Percentiles rank a stretch among this genome's conserved stretches.
Evolutionary conservation across 2,888 invertebrate genomes (phyloP).

Genomic region (Hermaeophaga mercurialis): DNA sequence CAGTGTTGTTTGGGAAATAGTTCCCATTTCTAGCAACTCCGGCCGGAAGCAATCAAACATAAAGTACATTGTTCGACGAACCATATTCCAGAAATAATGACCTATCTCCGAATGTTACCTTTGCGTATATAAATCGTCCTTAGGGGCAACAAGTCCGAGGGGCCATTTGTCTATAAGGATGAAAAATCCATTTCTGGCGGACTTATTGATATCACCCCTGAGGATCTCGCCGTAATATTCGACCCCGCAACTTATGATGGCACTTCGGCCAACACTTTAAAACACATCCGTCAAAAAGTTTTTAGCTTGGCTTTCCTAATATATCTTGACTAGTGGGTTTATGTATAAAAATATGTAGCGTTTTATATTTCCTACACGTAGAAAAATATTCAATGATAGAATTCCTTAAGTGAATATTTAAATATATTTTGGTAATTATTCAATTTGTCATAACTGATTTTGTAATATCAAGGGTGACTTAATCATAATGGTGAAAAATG

Average conservation of each 20-base stretch:
- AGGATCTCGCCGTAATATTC: slow-evolving; percentile 52
- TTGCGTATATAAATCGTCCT: slow-evolving; percentile 39
- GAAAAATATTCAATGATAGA: too few relatives aligned
- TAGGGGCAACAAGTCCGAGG: slow-evolving; percentile 53
- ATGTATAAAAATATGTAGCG: slow-evolving; percentile 10
- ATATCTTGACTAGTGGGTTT: slow-evolving; percentile 15
- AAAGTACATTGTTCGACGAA: slow-evolving; percentile 26
- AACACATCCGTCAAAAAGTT: slow-evolving; percentile 53
- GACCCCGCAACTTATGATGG: slow-evolving; percentile 52
- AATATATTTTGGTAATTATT: too few relatives aligned
- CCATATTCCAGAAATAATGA: slow-evolving; percentile 28
- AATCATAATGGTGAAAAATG: too few relatives aligned
- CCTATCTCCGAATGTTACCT: slow-evolving; percentile 30
- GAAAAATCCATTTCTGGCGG: slow-evolving; percentile 61
- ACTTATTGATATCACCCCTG: slow-evolving; percentile 60
- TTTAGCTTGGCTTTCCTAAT: slow-evolving; percentile 29
- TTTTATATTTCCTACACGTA: slow-evolving; percentile 18
- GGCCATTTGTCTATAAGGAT: slow-evolving; percentile 57
- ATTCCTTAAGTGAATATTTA: too few relatives aligned
- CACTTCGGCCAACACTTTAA: slow-evolving; percentile 52
- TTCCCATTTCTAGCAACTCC: slow-evolving; percentile 9
- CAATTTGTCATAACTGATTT: too few relatives aligned
- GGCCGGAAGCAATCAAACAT: slow-evolving; percentile 22
- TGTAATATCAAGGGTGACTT: too few relatives aligned
- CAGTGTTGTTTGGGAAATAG: slow-evolving; percentile 10